phyloP scores from a whole-genome alignment of 2,888 invertebrate genomes.

The Taphrorychus bicolor region DNA sequence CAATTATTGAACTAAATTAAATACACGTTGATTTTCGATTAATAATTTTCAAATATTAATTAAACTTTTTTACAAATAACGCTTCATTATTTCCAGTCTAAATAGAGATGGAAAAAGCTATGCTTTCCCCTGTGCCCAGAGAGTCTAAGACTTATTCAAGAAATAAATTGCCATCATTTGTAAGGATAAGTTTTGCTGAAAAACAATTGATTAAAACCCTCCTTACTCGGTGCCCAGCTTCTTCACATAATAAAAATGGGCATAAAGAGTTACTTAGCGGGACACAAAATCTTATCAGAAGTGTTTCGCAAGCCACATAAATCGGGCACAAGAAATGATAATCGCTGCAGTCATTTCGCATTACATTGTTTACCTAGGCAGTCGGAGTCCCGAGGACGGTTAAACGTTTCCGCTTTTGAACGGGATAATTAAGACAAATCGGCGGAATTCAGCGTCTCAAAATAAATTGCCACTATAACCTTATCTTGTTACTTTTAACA shows the following conservation, averaged over 20 bases:
- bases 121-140: no score
- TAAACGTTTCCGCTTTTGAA: slow-evolving; percentile 27
- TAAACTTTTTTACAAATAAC: no score
- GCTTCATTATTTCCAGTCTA: no score
- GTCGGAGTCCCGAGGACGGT: slow-evolving; percentile 16
- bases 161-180: not conserved
- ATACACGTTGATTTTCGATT: no score
- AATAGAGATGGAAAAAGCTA: no score
- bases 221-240: no score
- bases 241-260: not conserved
- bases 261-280: not conserved
- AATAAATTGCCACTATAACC: slow-evolving; percentile 14
- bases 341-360: slow-evolving; percentile 11
- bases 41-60: no score
- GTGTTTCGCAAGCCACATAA: not conserved
- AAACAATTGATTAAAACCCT: not conserved
- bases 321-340: slow-evolving; percentile 1
- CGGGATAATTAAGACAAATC: slow-evolving; percentile 33
- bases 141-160: no score
- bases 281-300: not conserved
- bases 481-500: slow-evolving; percentile 16
- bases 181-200: not conserved
- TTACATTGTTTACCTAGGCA: slow-evolving; percentile 23
- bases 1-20: no score
- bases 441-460: slow-evolving; percentile 7